These are phyloP conservation scores for Cygnus buccinator DNA, from an alignment of 2,113 vertebrate genomes.

Conservation along the genomic window DNA sequence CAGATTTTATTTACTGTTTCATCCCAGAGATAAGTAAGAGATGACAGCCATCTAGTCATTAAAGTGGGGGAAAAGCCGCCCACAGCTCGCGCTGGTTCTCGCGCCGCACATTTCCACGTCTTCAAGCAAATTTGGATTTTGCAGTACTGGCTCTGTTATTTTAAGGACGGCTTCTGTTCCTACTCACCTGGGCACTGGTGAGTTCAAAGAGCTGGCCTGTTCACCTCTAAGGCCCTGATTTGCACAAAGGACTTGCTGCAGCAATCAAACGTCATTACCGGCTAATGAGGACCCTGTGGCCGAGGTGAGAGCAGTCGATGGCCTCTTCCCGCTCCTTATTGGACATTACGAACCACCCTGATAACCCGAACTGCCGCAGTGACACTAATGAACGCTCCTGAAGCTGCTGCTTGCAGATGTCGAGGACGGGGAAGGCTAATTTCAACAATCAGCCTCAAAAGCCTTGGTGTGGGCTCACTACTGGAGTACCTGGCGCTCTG, in stretches of 20 bases:
- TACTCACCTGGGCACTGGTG: not conserved
- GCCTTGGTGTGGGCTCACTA: not conserved
- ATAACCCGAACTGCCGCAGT: not conserved
- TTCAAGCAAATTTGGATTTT: not conserved
- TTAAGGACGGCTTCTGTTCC: not conserved
- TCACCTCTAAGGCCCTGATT: not conserved
- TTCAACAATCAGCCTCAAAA: not conserved
- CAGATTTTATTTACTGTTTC: conserved; percentile 79
- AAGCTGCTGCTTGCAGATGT: not conserved
- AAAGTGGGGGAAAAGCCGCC: conserved; percentile 66
- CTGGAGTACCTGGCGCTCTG: not conserved
- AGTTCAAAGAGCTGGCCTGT: not conserved
- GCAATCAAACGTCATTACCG: not conserved
- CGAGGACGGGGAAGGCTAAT: not conserved
- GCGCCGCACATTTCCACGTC: not conserved
- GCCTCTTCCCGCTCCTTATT: not conserved
- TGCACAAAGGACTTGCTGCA: not conserved
- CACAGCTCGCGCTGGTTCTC: conserved; percentile 1
- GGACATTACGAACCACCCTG: fast-evolving
- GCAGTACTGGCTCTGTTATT: not conserved
- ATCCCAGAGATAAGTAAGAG: conserved; percentile 69
- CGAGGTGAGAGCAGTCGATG: not conserved
- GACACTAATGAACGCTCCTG: not conserved
- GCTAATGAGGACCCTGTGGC: not conserved
- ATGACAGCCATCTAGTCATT: conserved; percentile 75